Conservation (phyloP, 2,113 vertebrate species). For the Pao palembangensis region DNA sequence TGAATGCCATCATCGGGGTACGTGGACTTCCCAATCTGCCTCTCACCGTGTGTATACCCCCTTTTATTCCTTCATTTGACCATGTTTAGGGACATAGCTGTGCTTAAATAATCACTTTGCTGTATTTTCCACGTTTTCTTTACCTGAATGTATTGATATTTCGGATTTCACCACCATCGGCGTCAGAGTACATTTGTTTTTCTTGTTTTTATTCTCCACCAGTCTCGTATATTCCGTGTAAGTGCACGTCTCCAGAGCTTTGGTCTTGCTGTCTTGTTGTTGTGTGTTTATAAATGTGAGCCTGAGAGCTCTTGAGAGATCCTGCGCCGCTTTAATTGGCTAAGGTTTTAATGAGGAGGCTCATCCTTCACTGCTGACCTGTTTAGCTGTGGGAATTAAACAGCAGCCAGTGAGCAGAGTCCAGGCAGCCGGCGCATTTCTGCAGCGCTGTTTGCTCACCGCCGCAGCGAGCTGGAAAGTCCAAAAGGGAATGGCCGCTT, state of each 20-base stretch:
- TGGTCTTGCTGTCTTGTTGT: conserved; percentile 61
- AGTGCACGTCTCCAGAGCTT: conserved; percentile 17
- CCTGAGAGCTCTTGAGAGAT: conserved; percentile 65
- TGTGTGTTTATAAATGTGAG: conserved; percentile 70
- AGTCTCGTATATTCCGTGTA: not conserved
- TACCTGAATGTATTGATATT: not conserved
- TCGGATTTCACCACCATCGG: not conserved
- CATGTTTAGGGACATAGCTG: conserved; percentile 71
- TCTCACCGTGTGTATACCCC: conserved; percentile 81
- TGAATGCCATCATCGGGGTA: conserved; percentile 99
- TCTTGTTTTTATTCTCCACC: not conserved
- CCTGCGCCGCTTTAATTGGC: conserved; percentile 72
- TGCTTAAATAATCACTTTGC: conserved; percentile 19
- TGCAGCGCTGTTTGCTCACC: conserved; percentile 27
- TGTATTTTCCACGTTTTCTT: conserved; percentile 7
- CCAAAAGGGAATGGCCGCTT: not conserved
- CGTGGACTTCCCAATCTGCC: conserved; percentile 89
- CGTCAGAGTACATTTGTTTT: not conserved
- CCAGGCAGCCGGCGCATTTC: conserved; percentile 37
- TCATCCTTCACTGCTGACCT: conserved; percentile 75
- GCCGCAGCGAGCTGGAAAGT: conserved; percentile 38
- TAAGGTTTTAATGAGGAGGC: conserved; percentile 71
- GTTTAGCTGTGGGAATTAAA: conserved; percentile 69
- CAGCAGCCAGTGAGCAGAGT: conserved; percentile 50
- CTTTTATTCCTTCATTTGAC: conserved; percentile 73